phyloP scores from a whole-genome alignment of 2,888 invertebrate species.

The Drosophila nigricruria region DNA sequence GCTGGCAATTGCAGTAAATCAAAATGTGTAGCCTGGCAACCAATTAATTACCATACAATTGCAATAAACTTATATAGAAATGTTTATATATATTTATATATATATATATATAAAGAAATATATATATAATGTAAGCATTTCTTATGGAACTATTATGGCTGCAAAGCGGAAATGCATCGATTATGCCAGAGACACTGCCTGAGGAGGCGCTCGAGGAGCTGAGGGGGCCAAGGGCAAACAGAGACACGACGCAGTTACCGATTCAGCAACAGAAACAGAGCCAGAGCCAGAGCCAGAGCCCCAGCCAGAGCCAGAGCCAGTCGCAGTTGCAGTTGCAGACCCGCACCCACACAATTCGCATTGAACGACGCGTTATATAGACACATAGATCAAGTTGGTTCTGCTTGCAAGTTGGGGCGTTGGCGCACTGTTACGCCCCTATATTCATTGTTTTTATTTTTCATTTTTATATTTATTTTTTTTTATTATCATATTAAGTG shows the following conservation, averaged over 20 bases:
- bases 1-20: conserved; percentile 60
- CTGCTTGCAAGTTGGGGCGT: conserved; percentile 54
- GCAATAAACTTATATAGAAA: conserved; percentile 22
- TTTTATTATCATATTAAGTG: conserved; percentile 26
- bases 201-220: background rate
- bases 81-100: conserved; percentile 7
- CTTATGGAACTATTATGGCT: conserved; percentile 22
- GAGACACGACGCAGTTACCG: conserved; percentile 3
- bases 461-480: conserved; percentile 3
- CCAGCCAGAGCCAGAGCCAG: conserved; percentile 2
- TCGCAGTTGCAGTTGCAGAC: conserved; percentile 31
- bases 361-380: conserved; percentile 29
- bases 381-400: conserved; percentile 28
- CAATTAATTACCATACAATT: conserved; percentile 64
- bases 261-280: background rate
- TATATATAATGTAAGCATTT: conserved; percentile 21
- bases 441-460: conserved; percentile 47
- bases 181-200: conserved; percentile 46
- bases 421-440: conserved; percentile 56
- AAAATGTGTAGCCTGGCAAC: conserved; percentile 45
- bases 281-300: background rate
- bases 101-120: conserved; percentile 9
- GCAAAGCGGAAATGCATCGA: conserved; percentile 75
- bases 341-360: conserved; percentile 42
- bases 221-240: conserved; percentile 5